Conservation (phyloP, 2,888 invertebrate species). For the Aphodius granarius region DNA sequence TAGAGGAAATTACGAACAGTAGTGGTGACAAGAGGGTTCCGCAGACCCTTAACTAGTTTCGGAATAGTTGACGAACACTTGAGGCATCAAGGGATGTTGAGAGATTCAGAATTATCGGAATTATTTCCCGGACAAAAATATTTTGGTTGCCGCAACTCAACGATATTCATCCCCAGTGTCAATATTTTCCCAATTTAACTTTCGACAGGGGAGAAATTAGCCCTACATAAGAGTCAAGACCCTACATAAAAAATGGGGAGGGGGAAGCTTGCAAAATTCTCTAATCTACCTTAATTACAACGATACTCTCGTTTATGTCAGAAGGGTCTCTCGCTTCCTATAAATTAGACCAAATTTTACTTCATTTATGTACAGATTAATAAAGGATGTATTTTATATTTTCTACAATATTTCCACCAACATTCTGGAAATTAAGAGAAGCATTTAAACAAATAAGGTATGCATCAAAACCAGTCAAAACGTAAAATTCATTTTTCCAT, state of each 20-base stretch:
- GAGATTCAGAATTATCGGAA: not conserved
- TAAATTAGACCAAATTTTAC: not conserved
- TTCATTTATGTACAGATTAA: not conserved
- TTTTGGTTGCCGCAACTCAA: not conserved
- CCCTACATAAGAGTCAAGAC: not conserved
- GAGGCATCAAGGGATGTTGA: not conserved
- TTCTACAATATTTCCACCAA: not conserved
- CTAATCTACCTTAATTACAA: not conserved
- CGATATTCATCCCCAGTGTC: not conserved
- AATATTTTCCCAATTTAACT: not conserved
- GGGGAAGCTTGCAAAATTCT: not conserved
- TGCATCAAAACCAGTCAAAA: too few species aligned
- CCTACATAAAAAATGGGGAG: not conserved
- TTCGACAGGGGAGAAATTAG: not conserved
- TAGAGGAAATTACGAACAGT: not conserved
- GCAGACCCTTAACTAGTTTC: not conserved
- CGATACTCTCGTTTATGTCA: not conserved
- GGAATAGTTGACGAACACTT: not conserved
- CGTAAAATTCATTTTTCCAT: too few species aligned
- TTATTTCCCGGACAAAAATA: not conserved
- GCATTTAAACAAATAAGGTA: too few species aligned
- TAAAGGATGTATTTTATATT: not conserved
- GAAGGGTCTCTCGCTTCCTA: not conserved
- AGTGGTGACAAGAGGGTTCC: not conserved
- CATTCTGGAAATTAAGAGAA: not conserved